phyloP scores from a whole-genome alignment of 2,797 vertebrate genomes.

The Cephalopachus bancanus region DNA sequence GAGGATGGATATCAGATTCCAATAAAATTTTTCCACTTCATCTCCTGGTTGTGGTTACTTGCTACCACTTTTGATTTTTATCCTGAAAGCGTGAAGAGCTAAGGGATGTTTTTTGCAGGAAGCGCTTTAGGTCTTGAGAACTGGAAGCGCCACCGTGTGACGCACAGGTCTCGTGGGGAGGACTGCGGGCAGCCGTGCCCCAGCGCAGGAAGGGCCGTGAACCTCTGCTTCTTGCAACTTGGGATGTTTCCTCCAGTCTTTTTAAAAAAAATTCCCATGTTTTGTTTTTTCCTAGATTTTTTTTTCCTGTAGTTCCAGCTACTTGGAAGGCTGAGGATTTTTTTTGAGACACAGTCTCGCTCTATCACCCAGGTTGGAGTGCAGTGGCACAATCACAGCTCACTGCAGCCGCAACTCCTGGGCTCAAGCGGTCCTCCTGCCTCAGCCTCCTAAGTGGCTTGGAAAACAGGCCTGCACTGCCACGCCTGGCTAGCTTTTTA shows the following conservation, averaged over 20 bases:
- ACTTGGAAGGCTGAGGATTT: too few relatives aligned
- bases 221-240: too few relatives aligned
- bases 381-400: too few relatives aligned
- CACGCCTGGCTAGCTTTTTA: too few relatives aligned
- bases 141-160: background rate
- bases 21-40: background rate
- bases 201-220: background rate
- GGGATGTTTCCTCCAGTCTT: background rate
- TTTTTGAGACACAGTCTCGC: too few relatives aligned
- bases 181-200: background rate
- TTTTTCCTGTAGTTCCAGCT: too few relatives aligned
- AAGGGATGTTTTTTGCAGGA: background rate
- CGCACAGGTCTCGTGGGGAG: rapidly evolving
- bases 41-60: background rate
- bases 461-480: too few relatives aligned
- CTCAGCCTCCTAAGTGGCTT: too few relatives aligned
- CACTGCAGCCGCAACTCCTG: too few relatives aligned
- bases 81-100: background rate
- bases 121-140: background rate
- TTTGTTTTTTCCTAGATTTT: too few relatives aligned
- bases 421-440: too few relatives aligned
- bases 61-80: background rate
- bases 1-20: background rate
- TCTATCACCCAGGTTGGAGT: too few relatives aligned
- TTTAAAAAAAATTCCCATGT: background rate